These are phyloP conservation scores for Epicauta chinensis DNA, from an alignment of 1,140 invertebrate genomes.

Conservation along the genomic window DNA sequence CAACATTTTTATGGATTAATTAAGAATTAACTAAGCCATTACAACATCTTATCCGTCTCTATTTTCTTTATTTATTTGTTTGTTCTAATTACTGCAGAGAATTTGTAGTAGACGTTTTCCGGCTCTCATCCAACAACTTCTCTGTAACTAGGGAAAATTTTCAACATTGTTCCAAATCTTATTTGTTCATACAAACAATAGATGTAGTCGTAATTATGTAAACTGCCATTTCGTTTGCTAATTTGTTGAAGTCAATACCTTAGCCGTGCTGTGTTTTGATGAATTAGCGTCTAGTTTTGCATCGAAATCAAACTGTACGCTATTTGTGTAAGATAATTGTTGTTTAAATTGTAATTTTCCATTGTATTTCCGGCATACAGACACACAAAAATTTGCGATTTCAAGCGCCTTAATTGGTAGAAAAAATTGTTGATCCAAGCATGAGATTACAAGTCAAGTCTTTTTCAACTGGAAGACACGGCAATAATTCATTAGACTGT, in stretches of 20 bases:
- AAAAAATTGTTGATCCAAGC: not conserved
- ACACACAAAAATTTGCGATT: not conserved
- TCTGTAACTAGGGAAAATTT: slow-evolving; percentile 3
- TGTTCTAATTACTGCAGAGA: slow-evolving; percentile 10
- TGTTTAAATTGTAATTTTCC: slow-evolving; percentile 8
- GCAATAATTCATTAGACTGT: slow-evolving; percentile 7
- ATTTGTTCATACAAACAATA: slow-evolving; percentile 11
- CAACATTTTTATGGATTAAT: too few species aligned
- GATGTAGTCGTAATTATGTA: slow-evolving; percentile 13
- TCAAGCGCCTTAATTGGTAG: too few species aligned
- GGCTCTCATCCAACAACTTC: slow-evolving; percentile 4
- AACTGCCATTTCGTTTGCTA: slow-evolving; percentile 10
- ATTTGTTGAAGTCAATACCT: slow-evolving; percentile 8
- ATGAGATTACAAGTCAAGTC: too few species aligned
- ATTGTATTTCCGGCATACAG: not conserved
- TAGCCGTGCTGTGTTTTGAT: slow-evolving; percentile 4
- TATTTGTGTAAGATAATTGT: slow-evolving; percentile 2
- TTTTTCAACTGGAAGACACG: not conserved
- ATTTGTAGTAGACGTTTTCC: slow-evolving; percentile 4
- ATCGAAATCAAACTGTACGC: not conserved
- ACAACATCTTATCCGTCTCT: too few species aligned
- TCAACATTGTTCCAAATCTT: slow-evolving; percentile 7
- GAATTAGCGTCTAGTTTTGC: not conserved
- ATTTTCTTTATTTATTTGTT: slow-evolving; percentile 1
- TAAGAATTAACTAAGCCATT: too few species aligned